Evolutionary conservation across 2,113 vertebrate species (phyloP).

Genomic region (Tylochromis polylepis): DNA sequence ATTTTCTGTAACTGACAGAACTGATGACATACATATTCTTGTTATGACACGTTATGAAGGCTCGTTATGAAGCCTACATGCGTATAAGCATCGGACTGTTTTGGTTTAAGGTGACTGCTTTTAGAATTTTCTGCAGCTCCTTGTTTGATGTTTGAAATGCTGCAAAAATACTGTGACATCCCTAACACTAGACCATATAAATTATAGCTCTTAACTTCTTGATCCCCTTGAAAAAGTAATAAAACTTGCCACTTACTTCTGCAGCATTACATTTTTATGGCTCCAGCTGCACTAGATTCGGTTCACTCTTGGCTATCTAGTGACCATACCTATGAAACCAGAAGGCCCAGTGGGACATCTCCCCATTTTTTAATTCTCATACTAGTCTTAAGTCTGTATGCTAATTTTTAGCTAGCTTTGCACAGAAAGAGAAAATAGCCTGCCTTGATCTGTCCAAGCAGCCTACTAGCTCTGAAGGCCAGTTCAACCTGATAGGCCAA

Average conservation of each 20-base stretch:
- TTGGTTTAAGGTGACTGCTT: background rate
- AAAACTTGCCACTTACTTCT: background rate
- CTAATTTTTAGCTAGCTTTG: background rate
- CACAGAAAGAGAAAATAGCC: too few relatives aligned
- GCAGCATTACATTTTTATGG: background rate
- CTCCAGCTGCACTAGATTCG: background rate
- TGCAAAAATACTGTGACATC: background rate
- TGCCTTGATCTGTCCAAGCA: too few relatives aligned
- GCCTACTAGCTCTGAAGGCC: background rate
- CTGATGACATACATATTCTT: too few relatives aligned
- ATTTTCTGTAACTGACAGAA: background rate
- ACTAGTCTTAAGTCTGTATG: background rate
- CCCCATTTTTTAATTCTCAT: background rate
- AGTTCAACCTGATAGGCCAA: background rate
- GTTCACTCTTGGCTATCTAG: background rate
- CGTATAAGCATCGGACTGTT: background rate
- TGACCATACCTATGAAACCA: background rate
- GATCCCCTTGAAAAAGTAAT: background rate
- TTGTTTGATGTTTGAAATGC: background rate
- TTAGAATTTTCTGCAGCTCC: background rate
- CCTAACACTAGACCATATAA: background rate
- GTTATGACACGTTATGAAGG: too few relatives aligned
- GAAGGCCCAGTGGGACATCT: background rate
- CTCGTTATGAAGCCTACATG: background rate
- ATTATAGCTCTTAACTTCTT: background rate